Evolutionary conservation across 2,888 invertebrate species (phyloP).

Genomic region (Nysson spinosus): DNA sequence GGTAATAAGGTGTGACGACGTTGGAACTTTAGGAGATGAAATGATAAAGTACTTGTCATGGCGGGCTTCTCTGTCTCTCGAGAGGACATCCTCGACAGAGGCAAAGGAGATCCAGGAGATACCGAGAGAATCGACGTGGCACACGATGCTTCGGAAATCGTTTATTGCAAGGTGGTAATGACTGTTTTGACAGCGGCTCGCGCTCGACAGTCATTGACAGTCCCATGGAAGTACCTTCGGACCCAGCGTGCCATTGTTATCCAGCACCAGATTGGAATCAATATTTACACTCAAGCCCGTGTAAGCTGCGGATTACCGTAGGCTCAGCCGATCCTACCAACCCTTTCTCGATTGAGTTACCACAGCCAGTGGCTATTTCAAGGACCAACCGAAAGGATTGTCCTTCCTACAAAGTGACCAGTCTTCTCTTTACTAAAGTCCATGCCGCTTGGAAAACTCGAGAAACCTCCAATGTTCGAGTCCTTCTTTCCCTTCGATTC

Average conservation of each 20-base stretch:
- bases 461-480: background rate
- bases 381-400: constrained; percentile 9
- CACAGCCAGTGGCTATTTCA: constrained; percentile 11
- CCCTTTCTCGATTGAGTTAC: constrained; percentile 60
- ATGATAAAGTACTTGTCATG: background rate
- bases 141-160: constrained; percentile 16
- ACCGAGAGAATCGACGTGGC: constrained; percentile 1
- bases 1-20: too few species aligned
- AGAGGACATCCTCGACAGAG: background rate
- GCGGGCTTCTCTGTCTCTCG: background rate
- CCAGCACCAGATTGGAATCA: constrained; percentile 71
- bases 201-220: constrained; percentile 46
- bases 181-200: constrained; percentile 73
- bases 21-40: background rate
- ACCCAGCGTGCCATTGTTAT: constrained; percentile 60
- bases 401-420: background rate
- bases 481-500: constrained; percentile 27
- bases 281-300: constrained; percentile 72
- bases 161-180: constrained; percentile 63
- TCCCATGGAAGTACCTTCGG: constrained; percentile 44
- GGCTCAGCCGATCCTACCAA: constrained; percentile 61
- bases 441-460: background rate
- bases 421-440: constrained; percentile 4
- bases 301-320: constrained; percentile 70
- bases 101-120: constrained; percentile 24